These are phyloP conservation scores for Dilophus febrilis DNA, from an alignment of 2,888 invertebrate species.

Conservation along the genomic window DNA sequence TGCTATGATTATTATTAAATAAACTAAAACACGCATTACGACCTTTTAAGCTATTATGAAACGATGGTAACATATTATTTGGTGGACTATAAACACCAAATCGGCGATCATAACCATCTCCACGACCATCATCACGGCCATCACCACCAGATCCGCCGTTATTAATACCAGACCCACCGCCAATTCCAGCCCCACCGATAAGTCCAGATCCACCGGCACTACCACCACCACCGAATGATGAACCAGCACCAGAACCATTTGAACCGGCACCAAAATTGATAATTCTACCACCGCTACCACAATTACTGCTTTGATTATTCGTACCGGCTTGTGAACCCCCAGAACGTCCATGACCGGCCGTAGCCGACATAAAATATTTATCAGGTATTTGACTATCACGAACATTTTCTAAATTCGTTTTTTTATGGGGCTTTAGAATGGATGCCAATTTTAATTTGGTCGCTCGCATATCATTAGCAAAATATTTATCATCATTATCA, in stretches of 20 bases:
- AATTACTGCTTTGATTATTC: constrained; percentile 22
- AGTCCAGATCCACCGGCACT: constrained; percentile 23
- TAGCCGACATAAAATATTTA: constrained; percentile 51
- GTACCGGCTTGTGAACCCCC: constrained; percentile 38
- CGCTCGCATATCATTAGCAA: too few species aligned
- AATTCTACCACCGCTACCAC: not conserved
- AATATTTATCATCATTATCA: constrained; percentile 36
- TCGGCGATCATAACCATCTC: constrained; percentile 61
- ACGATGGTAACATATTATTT: constrained; percentile 73
- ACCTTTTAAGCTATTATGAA: constrained; percentile 71
- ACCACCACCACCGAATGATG: constrained; percentile 18
- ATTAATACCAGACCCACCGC: constrained; percentile 29
- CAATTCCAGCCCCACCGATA: constrained; percentile 36
- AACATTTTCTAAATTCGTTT: too few species aligned
- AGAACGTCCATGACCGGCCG: constrained; percentile 64
- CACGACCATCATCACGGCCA: constrained; percentile 42
- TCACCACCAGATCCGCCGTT: constrained; percentile 28
- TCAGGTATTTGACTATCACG: too few species aligned
- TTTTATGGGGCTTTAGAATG: too few species aligned
- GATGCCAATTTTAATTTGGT: too few species aligned
- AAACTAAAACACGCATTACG: constrained; percentile 51
- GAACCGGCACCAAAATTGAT: not conserved
- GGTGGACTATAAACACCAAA: constrained; percentile 80
- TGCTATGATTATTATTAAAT: constrained; percentile 35
- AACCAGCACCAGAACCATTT: constrained; percentile 11